These are phyloP conservation scores for Drosophila affinis DNA, from an alignment of 2,888 invertebrate species.

Conservation along the genomic window DNA sequence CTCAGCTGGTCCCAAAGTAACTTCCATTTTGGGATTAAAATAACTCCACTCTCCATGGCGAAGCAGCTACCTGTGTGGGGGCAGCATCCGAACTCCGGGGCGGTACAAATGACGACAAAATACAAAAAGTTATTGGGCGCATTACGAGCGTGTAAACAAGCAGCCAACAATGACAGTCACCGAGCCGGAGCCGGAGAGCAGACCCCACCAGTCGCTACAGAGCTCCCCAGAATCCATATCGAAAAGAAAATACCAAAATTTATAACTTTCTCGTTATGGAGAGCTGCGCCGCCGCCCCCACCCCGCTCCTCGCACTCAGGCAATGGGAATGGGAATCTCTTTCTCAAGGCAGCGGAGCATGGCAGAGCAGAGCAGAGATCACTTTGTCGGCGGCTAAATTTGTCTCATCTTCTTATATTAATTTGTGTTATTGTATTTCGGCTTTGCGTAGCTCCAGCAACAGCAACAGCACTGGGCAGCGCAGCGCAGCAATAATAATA, in stretches of 20 bases:
- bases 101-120: constrained; percentile 47
- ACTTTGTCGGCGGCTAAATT: constrained; percentile 80
- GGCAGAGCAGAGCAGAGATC: constrained; percentile 27
- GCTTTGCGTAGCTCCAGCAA: constrained; percentile 49
- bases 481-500: constrained; percentile 44
- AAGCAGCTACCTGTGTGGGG: constrained; percentile 5
- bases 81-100: constrained; percentile 18
- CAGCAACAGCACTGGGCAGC: constrained; percentile 36
- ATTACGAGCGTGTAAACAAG: constrained; percentile 76
- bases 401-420: constrained; percentile 80
- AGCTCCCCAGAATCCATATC: constrained; percentile 8
- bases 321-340: constrained; percentile 27
- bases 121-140: constrained; percentile 53
- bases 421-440: constrained; percentile 79
- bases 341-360: not conserved
- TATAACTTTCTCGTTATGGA: constrained; percentile 81
- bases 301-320: not conserved
- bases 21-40: constrained; percentile 21
- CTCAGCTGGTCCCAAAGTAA: not conserved
- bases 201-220: constrained; percentile 63
- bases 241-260: constrained; percentile 77
- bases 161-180: constrained; percentile 70
- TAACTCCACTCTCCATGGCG: not conserved
- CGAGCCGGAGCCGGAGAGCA: constrained; percentile 1
- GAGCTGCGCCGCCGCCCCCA: constrained; percentile 30